A percentile compares a stretch with the other conserved stretches of the same genome.
Conservation (phyloP, 2,888 invertebrate genomes). For the Drosophila niveifrons region DNA sequence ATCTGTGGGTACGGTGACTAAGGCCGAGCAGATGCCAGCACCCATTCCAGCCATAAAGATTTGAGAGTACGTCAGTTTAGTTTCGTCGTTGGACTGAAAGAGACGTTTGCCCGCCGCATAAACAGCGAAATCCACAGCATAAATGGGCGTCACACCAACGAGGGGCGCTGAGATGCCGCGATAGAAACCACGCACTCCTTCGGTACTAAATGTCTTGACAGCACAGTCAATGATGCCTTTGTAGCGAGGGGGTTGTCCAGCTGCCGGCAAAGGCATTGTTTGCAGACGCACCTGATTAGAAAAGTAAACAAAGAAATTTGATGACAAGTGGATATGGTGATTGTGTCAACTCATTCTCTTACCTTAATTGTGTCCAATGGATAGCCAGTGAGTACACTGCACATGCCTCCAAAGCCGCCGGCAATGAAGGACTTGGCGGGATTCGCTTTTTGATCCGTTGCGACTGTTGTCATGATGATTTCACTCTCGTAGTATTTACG, state of each 20-base stretch:
- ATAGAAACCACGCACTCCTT: slow-evolving; percentile 94
- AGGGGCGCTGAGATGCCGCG: slow-evolving; percentile 97
- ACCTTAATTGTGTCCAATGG: slow-evolving; percentile 98
- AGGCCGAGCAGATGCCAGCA: slow-evolving; percentile 98
- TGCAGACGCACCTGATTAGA: slow-evolving; percentile 94
- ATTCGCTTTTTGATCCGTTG: slow-evolving; percentile 86
- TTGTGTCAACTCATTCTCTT: not conserved
- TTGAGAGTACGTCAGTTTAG: slow-evolving; percentile 90
- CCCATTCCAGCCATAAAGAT: slow-evolving; percentile 97
- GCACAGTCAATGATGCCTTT: slow-evolving; percentile 97
- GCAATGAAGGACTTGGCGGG: slow-evolving; percentile 97
- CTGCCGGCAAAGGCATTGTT: slow-evolving; percentile 94
- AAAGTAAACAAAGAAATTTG: not conserved
- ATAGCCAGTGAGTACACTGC: slow-evolving; percentile 97
- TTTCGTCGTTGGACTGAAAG: slow-evolving; percentile 88
- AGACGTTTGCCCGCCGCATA: slow-evolving; percentile 97
- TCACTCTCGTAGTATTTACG: slow-evolving; percentile 45
- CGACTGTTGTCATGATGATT: slow-evolving; percentile 18
- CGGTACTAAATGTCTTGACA: slow-evolving; percentile 94
- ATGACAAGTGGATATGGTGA: not conserved
- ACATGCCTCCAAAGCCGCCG: slow-evolving; percentile 98
- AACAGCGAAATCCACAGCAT: slow-evolving; percentile 98
- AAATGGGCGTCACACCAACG: slow-evolving; percentile 98
- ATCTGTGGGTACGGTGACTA: slow-evolving; percentile 99
- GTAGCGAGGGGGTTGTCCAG: slow-evolving; percentile 92